Conservation (phyloP, 2,888 invertebrate species). For the Dexiosoma caninum region DNA sequence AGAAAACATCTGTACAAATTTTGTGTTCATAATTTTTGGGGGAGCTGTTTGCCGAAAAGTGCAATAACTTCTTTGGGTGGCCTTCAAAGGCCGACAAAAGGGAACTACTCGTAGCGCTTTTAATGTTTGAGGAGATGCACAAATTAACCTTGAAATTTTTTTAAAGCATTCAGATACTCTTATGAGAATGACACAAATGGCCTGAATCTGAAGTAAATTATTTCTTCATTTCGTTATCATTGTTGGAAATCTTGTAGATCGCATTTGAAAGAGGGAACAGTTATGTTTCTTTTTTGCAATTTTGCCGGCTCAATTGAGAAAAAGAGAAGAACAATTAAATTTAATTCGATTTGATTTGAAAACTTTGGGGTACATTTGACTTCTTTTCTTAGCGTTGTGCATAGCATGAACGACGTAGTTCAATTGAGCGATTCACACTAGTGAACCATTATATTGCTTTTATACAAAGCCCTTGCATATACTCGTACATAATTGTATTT, state of each 20-base stretch:
- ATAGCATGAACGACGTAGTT: neutral
- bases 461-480: too few species aligned
- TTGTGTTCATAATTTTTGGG: neutral
- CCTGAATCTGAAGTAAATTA: too few species aligned
- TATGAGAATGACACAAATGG: too few species aligned
- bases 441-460: too few species aligned
- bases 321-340: neutral
- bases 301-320: neutral
- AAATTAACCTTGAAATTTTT: slow-evolving; percentile 12
- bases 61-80: neutral
- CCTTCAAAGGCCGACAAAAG: slow-evolving; percentile 21
- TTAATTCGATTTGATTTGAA: neutral
- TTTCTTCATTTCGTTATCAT: too few species aligned
- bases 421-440: neutral
- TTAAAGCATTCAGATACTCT: neutral
- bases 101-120: neutral
- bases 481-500: too few species aligned
- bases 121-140: neutral
- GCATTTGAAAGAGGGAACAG: neutral
- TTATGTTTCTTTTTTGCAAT: neutral
- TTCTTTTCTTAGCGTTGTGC: too few species aligned
- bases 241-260: neutral
- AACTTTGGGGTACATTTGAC: too few species aligned
- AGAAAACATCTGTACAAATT: neutral
- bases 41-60: neutral